Base-by-base conservation (phyloP, 2,888 invertebrate species). In the Tethea ocularis region DNA sequence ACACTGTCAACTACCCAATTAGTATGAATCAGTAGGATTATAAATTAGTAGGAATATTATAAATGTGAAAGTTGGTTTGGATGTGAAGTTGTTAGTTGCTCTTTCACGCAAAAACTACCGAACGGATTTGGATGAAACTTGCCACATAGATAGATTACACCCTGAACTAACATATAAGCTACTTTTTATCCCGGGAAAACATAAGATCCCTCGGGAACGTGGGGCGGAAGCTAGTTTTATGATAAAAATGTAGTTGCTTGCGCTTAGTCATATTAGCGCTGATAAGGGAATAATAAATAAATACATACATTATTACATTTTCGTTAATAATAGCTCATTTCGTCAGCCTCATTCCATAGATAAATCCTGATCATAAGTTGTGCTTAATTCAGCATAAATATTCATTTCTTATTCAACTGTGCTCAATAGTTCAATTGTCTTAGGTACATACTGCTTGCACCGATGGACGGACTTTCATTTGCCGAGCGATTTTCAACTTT, bases 341-440 rank as follows among this genome's bases (percentile, higher is more conserved):
- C 38, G 38, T n/a, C 38, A 38, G n/a, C 38, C n/a, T 10, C 38
- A 38, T 38, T 15, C 13, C 15, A 20, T n/a, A 20, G 46, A 46
- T 46, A 20, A 20, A 46, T 46, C 20, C 46, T 10, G 20, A n/a
- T 20, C 20, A 20, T 46, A 46, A 20, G 46, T 46, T 46, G 46
- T 46, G 20, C 26, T 57, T 51, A 55, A 11, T n/a, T 17, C 33
- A 26, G 46, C 56, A 53, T 58, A 56, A 61, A 57, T 56, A 61
- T 51, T 56, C 58, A 58, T 57, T 36, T 53, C 20, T 20, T 26
- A 58, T 54, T 57, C 59, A 62, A 57, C 57, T 64, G 58, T 51
- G 57, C 20, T 62, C 57, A 63, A 57, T 62, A 58, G 62, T 57
- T 57, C 63, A 66, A 66, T 66, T 66, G 66, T 55, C 56, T 63